Percentiles rank a stretch among this genome's conserved stretches.
These are phyloP conservation scores for Festucalex cinctus DNA, from an alignment of 2,113 vertebrate species.

Conservation along the genomic window DNA sequence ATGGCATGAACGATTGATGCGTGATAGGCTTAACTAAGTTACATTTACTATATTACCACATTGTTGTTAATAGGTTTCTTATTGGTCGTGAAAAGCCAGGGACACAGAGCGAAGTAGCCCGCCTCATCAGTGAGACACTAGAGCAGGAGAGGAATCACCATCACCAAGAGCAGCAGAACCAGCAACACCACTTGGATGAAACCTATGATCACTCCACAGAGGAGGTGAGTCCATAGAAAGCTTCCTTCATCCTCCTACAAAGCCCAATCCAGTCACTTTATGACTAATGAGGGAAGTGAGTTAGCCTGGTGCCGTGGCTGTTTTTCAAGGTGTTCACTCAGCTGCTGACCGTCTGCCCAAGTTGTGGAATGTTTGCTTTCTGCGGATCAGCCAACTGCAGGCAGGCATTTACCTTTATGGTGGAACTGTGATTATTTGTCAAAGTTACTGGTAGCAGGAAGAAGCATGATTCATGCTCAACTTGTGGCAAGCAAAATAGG, in stretches of 20 bases:
- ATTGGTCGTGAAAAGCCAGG: slow-evolving; percentile 91
- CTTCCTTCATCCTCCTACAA: background rate
- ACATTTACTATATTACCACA: background rate
- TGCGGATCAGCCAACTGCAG: slow-evolving; percentile 38
- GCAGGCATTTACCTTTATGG: slow-evolving; percentile 17
- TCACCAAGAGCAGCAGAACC: slow-evolving; percentile 63
- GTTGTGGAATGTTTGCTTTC: slow-evolving; percentile 59
- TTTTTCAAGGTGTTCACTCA: slow-evolving; percentile 27
- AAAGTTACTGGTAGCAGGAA: slow-evolving; percentile 10
- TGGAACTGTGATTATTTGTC: background rate
- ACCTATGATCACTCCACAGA: slow-evolving; percentile 79
- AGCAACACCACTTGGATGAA: slow-evolving; percentile 76
- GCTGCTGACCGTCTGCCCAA: slow-evolving; percentile 23
- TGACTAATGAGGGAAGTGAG: slow-evolving; percentile 27
- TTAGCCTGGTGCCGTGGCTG: slow-evolving; percentile 37
- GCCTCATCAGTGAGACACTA: slow-evolving; percentile 89
- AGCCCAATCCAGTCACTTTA: slow-evolving; percentile 14
- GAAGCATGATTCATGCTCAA: background rate
- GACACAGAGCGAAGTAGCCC: slow-evolving; percentile 86
- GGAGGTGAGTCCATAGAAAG: slow-evolving; percentile 50
- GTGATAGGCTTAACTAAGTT: background rate
- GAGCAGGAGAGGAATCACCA: slow-evolving; percentile 85
- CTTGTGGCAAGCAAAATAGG: slow-evolving; percentile 11
- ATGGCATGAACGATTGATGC: background rate
- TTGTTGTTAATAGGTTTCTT: slow-evolving; percentile 74